Percentiles rank a stretch among this genome's conserved stretches.
Evolutionary conservation across 2,113 vertebrate species (phyloP).

Genomic region (Caracal caracal): DNA sequence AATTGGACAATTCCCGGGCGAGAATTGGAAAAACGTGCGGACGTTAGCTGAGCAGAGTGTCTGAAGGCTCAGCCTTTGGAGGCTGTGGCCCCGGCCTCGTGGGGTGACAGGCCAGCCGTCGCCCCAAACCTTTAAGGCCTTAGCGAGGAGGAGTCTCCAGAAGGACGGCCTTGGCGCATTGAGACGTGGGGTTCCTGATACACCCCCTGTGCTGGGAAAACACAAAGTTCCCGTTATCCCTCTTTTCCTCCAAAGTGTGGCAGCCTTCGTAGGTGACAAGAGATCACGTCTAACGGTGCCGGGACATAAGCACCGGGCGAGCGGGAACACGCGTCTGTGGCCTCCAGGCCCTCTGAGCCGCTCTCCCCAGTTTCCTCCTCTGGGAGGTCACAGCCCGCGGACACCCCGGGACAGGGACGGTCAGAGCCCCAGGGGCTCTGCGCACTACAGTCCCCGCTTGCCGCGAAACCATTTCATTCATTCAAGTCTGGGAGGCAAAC

Average conservation of each 20-base stretch:
- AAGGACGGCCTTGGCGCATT: fast-evolving
- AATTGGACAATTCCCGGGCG: fast-evolving
- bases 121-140: no score
- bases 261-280: no score
- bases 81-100: neutral
- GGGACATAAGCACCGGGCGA: fast-evolving
- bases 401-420: fast-evolving
- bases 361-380: neutral
- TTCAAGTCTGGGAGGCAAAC: neutral
- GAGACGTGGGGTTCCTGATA: fast-evolving
- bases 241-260: neutral
- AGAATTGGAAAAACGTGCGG: neutral
- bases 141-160: neutral
- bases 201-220: neutral
- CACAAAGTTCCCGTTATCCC: neutral
- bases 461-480: neutral
- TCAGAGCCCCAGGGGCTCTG: fast-evolving
- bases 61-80: neutral
- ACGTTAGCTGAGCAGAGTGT: no score
- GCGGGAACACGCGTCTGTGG: neutral
- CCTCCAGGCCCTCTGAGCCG: neutral
- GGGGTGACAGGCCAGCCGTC: fast-evolving
- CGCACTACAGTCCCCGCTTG: fast-evolving
- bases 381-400: fast-evolving
- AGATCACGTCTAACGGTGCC: neutral